Base-by-base conservation (phyloP, 92 coral and sea anemone species). In the Heliopora coerulea region DNA sequence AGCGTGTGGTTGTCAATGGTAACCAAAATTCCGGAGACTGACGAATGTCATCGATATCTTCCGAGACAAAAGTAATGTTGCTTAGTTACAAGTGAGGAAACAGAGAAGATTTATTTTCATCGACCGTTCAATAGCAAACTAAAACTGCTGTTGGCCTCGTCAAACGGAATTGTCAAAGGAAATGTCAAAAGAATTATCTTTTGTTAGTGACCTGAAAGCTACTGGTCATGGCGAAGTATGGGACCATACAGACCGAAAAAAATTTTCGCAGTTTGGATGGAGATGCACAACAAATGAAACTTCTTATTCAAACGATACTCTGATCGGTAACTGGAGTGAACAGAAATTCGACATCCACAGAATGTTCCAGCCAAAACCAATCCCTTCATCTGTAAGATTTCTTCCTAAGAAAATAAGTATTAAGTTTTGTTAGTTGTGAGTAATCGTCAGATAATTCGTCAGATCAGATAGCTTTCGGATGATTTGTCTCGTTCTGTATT, bases 221-320 rank as follows among this genome's bases (percentile, higher is more conserved):
- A 93, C 93, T 8, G 96, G 98, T 1, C 98, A 93, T 75, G 98
- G 98, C 15, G 96, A 93, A 68, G 91, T 93, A 31, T 93, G 98
- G 98, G 98, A 93, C 74, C 98, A 93, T 56, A 93, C 98, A 12
- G 98, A 93, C 49, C 93, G 68, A 31, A 83, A 90, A 48, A 93
- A 93, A 44, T 91, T 93, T 56, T 76, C 84, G 21, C 98, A 93
- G 73, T 93, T 93, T 49, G 98, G 98, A 21, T 90, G 98, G 98
- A 79, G 98, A 40, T 93, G 98, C 80, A 93, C 98, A 19, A 93
- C 88, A 35, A 93, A 88, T 29, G 98, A 93, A 59, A 90, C 95
- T 37, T 88, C 96, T 14, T 93, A 89, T 72, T 86, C 91, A 75
- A 86, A 88, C 3, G 84, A 79, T 15, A 89, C 96, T 7, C 81